phyloP scores from a whole-genome alignment of 2,113 vertebrate species.

The Aix galericulata region DNA sequence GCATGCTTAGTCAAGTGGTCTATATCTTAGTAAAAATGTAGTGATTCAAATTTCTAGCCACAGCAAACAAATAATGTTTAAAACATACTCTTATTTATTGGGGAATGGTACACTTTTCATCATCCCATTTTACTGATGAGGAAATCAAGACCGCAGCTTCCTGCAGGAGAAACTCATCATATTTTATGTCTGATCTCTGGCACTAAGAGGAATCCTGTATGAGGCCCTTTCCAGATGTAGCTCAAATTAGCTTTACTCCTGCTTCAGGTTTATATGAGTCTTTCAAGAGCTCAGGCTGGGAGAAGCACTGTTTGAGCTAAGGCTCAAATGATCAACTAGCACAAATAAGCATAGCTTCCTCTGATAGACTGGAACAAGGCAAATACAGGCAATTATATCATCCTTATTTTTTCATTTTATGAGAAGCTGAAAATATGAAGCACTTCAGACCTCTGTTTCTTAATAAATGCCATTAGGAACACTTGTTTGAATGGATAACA shows the following conservation, averaged over 20 bases:
- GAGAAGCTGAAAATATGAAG: neutral
- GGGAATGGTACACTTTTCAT: neutral
- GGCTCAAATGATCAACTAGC: neutral
- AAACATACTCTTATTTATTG: neutral
- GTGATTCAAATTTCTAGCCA: neutral
- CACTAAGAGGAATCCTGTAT: neutral
- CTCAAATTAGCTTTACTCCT: neutral
- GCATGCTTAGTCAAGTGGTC: neutral
- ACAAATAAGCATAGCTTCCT: neutral
- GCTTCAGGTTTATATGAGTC: neutral
- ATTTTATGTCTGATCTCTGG: neutral
- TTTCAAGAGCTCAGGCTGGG: neutral
- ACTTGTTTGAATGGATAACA: neutral
- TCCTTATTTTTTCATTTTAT: neutral
- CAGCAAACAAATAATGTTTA: neutral
- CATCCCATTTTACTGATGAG: neutral
- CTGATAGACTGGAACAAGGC: neutral
- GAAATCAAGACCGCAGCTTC: neutral
- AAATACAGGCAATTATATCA: neutral
- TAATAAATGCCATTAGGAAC: neutral
- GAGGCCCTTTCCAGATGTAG: neutral
- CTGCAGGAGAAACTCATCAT: neutral
- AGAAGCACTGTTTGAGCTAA: neutral
- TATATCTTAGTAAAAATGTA: conserved; percentile 1
- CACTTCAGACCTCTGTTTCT: neutral